A percentile compares a stretch with the other conserved stretches of the same genome.
Conservation (phyloP, 2,888 invertebrate genomes). For the Chalcosyrphus nemorum region DNA sequence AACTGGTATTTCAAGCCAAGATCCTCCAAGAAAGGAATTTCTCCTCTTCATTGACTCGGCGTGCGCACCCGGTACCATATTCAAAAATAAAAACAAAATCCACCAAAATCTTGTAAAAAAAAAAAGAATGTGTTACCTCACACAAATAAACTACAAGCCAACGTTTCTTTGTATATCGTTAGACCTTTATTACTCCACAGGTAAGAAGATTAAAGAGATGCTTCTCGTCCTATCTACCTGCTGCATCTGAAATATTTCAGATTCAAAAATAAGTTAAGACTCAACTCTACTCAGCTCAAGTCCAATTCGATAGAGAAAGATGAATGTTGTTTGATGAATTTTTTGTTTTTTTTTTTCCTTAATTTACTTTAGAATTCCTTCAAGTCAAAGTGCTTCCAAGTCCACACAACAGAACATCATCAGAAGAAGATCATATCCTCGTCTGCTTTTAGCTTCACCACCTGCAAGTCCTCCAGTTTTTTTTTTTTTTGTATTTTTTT, state of each 20-base stretch:
- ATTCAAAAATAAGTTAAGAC: conserved; percentile 35
- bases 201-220: too few relatives aligned
- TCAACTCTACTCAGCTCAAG: background rate
- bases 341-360: conserved; percentile 44
- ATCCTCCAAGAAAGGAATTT: conserved; percentile 12
- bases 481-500: conserved; percentile 2
- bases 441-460: conserved; percentile 46
- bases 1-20: background rate
- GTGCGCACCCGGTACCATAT: conserved; percentile 18
- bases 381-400: conserved; percentile 40
- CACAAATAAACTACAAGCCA: background rate
- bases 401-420: conserved; percentile 25
- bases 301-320: background rate
- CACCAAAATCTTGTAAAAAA: background rate
- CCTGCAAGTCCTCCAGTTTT: conserved; percentile 37
- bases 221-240: background rate
- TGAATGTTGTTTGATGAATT: conserved; percentile 16
- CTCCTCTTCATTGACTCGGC: conserved; percentile 11
- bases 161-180: conserved; percentile 55
- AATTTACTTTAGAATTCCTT: conserved; percentile 58
- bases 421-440: conserved; percentile 35
- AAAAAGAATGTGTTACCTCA: background rate
- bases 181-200: background rate
- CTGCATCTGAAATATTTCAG: conserved; percentile 16
- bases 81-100: background rate